These are phyloP conservation scores for Prionace glauca DNA, from an alignment of 2,797 vertebrate genomes.

Conservation along the genomic window DNA sequence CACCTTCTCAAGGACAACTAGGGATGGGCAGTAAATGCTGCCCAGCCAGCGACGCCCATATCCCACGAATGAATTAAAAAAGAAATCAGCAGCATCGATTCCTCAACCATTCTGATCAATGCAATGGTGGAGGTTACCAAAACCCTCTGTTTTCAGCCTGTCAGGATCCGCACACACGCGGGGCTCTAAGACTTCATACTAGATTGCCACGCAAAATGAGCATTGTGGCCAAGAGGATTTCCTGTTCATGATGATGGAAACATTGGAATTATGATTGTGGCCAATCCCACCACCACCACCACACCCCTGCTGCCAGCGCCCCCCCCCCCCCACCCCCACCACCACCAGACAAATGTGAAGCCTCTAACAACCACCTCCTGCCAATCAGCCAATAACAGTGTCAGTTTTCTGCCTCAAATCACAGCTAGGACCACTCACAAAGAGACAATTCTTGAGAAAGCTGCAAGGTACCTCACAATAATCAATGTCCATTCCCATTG, in stretches of 20 bases:
- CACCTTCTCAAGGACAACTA: too few relatives aligned
- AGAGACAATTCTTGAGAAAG: not conserved
- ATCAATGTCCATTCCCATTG: not conserved
- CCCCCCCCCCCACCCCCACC: not conserved
- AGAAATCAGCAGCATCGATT: not conserved
- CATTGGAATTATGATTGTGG: not conserved
- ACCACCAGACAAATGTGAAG: not conserved
- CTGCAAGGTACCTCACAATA: not conserved
- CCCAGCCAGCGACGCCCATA: too few relatives aligned
- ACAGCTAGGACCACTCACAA: not conserved
- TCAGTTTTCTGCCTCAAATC: not conserved
- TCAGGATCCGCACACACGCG: too few relatives aligned
- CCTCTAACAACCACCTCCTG: not conserved
- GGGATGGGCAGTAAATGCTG: too few relatives aligned
- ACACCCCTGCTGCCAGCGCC: not conserved
- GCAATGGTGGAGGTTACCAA: not conserved
- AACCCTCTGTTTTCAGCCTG: not conserved
- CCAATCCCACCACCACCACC: not conserved
- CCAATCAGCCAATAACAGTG: not conserved
- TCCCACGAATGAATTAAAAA: too few relatives aligned
- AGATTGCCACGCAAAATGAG: not conserved
- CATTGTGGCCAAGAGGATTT: not conserved
- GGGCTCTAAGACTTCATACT: not conserved
- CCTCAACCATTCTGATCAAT: not conserved
- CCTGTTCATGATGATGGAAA: not conserved